A percentile compares a stretch with the other conserved stretches of the same genome.
These are phyloP conservation scores for Parelbella ahira DNA, from an alignment of 2,888 invertebrate species.

Conservation along the genomic window DNA sequence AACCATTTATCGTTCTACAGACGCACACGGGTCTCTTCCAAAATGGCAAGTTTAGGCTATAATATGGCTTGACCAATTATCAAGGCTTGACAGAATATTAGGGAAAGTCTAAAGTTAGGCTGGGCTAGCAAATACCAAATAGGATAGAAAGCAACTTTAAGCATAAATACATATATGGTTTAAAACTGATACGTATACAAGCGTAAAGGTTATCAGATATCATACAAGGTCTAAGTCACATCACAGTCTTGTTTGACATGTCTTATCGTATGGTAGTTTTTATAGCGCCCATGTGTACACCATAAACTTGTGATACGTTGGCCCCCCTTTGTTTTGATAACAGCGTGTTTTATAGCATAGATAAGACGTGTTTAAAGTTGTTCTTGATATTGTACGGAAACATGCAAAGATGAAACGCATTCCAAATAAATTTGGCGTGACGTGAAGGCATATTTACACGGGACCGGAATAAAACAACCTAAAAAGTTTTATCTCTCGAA, in stretches of 20 bases:
- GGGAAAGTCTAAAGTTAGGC: no score
- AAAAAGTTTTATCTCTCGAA: constrained; percentile 4
- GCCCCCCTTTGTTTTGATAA: constrained; percentile 28
- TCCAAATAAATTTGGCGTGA: constrained; percentile 11
- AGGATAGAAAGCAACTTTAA: no score
- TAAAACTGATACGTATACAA: no score
- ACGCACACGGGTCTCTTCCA: no score
- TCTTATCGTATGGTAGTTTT: constrained; percentile 46
- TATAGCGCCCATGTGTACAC: constrained; percentile 27
- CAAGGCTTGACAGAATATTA: no score
- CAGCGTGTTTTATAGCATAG: constrained; percentile 26
- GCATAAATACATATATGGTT: no score
- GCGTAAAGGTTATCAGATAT: constrained; percentile 14
- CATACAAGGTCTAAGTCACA: constrained; percentile 24
- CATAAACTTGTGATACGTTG: constrained; percentile 27
- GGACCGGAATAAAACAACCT: constrained; percentile 10
- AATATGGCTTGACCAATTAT: no score
- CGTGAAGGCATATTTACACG: constrained; percentile 9
- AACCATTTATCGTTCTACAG: no score
- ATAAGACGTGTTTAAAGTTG: constrained; percentile 21
- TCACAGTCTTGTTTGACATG: constrained; percentile 25
- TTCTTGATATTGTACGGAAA: constrained; percentile 12
- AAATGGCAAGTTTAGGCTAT: no score
- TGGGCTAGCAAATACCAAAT: no score
- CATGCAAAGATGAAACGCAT: constrained; percentile 13